phyloP scores from a whole-genome alignment of 35 echinoderm and acorn worm species.

The Apostichopus californicus region DNA sequence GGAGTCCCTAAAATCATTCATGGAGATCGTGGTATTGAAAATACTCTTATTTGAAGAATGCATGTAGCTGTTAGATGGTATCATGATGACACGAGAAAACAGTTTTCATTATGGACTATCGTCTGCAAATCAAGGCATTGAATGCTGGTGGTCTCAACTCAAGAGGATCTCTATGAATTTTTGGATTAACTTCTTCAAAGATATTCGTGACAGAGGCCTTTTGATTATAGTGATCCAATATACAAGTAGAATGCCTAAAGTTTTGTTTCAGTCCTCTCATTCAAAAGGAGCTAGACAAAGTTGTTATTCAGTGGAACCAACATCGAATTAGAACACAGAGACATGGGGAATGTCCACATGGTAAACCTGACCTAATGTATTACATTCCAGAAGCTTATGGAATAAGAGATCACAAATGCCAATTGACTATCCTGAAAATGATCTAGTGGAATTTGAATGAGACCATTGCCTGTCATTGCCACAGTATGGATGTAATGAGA shows the following conservation, averaged over 20 bases:
- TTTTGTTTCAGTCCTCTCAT: constrained; percentile 62
- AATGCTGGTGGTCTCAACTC: constrained; percentile 21
- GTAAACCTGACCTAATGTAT: constrained; percentile 63
- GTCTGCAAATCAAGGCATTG: constrained; percentile 50
- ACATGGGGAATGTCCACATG: constrained; percentile 53
- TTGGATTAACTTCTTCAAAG: constrained; percentile 48
- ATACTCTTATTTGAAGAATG: constrained; percentile 22
- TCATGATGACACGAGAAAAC: constrained; percentile 32
- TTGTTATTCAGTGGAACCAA: constrained; percentile 48
- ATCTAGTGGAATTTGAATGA: no score
- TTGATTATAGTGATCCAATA: constrained; percentile 50
- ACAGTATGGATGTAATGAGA: no score
- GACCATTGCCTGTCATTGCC: no score
- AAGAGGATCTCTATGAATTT: constrained; percentile 1
- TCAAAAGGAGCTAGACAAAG: constrained; percentile 50
- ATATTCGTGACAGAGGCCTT: constrained; percentile 16
- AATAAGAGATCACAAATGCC: constrained; percentile 25
- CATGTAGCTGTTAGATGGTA: constrained; percentile 38
- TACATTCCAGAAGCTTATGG: constrained; percentile 38
- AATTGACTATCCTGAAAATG: no score
- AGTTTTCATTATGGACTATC: constrained; percentile 31
- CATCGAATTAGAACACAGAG: constrained; percentile 50
- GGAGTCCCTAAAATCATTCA: constrained; percentile 45
- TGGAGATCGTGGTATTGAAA: constrained; percentile 52
- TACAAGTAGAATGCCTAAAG: constrained; percentile 61